These are phyloP conservation scores for Bombyx mandarina DNA, from an alignment of 1,140 invertebrate species.

Conservation along the genomic window DNA sequence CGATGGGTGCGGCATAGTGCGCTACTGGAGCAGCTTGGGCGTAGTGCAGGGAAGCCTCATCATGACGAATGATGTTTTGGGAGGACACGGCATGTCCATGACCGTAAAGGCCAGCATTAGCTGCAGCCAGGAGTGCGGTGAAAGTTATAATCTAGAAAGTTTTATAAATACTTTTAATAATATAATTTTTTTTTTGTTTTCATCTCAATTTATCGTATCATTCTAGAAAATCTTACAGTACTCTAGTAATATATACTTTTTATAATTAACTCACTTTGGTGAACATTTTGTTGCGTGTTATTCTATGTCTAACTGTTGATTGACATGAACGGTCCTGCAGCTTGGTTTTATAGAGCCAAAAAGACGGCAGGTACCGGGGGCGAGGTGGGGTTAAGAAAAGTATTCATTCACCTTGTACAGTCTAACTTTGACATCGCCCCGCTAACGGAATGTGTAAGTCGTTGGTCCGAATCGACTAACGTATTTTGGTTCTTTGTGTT, in stretches of 20 bases:
- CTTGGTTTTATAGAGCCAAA: conserved; percentile 1
- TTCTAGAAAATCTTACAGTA: conserved; percentile 2
- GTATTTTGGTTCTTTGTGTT: too few species aligned
- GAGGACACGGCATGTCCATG: conserved; percentile 37
- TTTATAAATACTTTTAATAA: not conserved
- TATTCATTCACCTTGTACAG: too few species aligned
- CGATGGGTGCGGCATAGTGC: conserved; percentile 34
- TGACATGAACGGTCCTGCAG: conserved; percentile 21
- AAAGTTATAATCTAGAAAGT: conserved; percentile 26
- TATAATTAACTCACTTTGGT: conserved; percentile 24
- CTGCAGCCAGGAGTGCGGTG: conserved; percentile 22
- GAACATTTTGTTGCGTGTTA: conserved; percentile 24
- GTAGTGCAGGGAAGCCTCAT: conserved; percentile 29
- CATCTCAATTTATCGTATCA: not conserved
- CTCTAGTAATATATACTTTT: not conserved
- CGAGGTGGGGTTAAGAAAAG: too few species aligned
- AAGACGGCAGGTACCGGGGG: too few species aligned
- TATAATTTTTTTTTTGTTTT: not conserved
- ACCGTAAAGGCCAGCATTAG: conserved; percentile 14
- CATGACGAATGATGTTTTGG: conserved; percentile 52
- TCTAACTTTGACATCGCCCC: too few species aligned
- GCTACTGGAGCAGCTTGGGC: conserved; percentile 27
- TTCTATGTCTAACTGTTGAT: conserved; percentile 23
- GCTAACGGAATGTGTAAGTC: too few species aligned
- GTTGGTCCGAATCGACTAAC: too few species aligned